These are phyloP conservation scores for Polymixis flavicincta DNA, from an alignment of 2,888 invertebrate species.

Conservation along the genomic window DNA sequence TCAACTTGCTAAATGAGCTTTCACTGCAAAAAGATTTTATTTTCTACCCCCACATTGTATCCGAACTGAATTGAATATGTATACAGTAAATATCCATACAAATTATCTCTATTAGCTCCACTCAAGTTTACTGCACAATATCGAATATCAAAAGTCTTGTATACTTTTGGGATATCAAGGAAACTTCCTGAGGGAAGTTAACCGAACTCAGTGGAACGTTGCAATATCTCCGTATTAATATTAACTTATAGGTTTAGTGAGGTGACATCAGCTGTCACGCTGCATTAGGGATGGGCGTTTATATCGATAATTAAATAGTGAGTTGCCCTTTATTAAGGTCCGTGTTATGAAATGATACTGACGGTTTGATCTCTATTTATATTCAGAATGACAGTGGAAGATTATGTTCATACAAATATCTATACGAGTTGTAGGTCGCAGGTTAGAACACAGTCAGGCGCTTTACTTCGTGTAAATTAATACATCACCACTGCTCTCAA, in stretches of 20 bases:
- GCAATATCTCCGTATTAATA: slow-evolving; percentile 67
- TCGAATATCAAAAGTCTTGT: slow-evolving; percentile 48
- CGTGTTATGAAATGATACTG: not conserved
- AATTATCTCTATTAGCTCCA: not conserved
- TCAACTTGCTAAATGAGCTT: not conserved
- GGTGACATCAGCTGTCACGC: slow-evolving; percentile 67
- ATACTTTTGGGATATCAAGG: slow-evolving; percentile 57
- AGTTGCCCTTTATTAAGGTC: slow-evolving; percentile 19
- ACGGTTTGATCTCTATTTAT: slow-evolving; percentile 1
- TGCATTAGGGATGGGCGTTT: slow-evolving; percentile 44
- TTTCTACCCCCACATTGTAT: not conserved
- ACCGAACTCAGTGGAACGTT: slow-evolving; percentile 48
- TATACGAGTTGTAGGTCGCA: too few species aligned
- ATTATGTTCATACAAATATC: not conserved
- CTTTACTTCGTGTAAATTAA: too few species aligned
- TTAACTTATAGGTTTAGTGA: slow-evolving; percentile 65
- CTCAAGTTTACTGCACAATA: slow-evolving; percentile 25
- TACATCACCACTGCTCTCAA: too few species aligned
- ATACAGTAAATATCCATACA: not conserved
- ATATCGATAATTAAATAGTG: slow-evolving; percentile 55
- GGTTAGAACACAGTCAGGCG: too few species aligned
- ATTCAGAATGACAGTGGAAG: not conserved
- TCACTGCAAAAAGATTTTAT: not conserved
- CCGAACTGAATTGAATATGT: not conserved
- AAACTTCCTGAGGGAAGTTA: slow-evolving; percentile 55